These are phyloP conservation scores for Norana najaformis DNA, from an alignment of 2,888 invertebrate species.

Conservation along the genomic window DNA sequence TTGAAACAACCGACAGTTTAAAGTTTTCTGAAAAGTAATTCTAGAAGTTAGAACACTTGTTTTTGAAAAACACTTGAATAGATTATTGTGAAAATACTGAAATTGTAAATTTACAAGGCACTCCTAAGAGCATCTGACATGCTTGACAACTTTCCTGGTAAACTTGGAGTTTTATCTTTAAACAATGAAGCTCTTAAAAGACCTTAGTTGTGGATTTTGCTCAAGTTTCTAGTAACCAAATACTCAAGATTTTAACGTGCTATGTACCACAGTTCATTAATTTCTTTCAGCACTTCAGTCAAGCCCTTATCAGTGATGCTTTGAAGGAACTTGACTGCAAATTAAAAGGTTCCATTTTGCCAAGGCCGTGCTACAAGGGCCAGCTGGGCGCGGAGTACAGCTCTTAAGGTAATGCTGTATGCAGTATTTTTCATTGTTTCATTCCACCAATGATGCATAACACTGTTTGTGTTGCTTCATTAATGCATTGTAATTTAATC, in stretches of 20 bases:
- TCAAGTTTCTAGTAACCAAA: neutral
- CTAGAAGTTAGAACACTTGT: neutral
- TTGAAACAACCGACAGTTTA: neutral
- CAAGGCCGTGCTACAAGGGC: no score
- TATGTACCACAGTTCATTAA: no score
- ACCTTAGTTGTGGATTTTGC: neutral
- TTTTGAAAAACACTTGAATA: neutral
- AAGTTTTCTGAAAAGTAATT: neutral
- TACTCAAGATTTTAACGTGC: no score
- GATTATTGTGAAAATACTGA: neutral
- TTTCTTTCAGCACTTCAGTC: no score
- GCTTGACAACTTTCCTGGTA: neutral
- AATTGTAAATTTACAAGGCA: neutral
- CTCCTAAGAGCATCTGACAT: neutral
- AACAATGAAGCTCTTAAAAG: neutral
- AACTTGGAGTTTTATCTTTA: neutral
- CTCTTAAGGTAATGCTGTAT: no score
- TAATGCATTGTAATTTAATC: neutral
- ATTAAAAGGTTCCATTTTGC: no score
- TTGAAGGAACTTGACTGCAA: no score
- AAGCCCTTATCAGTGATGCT: no score
- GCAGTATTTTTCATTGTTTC: neutral
- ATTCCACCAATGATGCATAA: neutral
- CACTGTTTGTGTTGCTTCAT: neutral
- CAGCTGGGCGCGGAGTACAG: no score